Evolutionary conservation across 1,140 invertebrate species (phyloP).

Genomic region (Geopemphigus sp.): DNA sequence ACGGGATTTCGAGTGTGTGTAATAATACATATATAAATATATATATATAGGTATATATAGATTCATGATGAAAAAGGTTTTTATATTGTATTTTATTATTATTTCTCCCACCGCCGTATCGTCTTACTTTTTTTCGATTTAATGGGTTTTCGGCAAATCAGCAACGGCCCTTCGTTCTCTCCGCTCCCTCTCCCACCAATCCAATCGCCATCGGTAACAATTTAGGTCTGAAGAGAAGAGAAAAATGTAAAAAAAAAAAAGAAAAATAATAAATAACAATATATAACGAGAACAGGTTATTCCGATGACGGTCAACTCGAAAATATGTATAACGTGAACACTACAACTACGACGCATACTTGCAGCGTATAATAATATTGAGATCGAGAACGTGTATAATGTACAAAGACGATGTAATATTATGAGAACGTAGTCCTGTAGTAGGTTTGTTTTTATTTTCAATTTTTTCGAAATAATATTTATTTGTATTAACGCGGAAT

Average conservation of each 20-base stretch:
- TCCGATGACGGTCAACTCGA: constrained; percentile 27
- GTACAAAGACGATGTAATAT: background rate
- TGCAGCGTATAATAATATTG: background rate
- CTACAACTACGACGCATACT: too few relatives aligned
- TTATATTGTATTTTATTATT: too few relatives aligned
- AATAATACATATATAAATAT: too few relatives aligned
- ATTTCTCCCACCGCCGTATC: too few relatives aligned
- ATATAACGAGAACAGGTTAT: constrained; percentile 4
- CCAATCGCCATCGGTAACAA: background rate
- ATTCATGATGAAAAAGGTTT: too few relatives aligned
- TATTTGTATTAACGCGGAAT: too few relatives aligned
- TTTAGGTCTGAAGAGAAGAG: background rate
- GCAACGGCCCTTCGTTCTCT: background rate
- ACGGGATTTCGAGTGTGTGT: too few relatives aligned
- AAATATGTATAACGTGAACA: constrained; percentile 18
- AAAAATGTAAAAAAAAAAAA: background rate
- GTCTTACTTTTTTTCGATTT: background rate
- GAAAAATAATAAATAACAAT: background rate
- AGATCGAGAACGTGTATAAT: background rate
- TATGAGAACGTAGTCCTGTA: too few relatives aligned
- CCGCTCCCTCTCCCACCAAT: too few relatives aligned
- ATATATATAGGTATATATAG: too few relatives aligned
- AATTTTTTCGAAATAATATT: too few relatives aligned
- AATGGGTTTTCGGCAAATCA: constrained; percentile 6
- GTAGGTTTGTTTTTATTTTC: too few relatives aligned